Evolutionary conservation across 2,888 invertebrate genomes (phyloP).

Genomic region (Tachina grossa): DNA sequence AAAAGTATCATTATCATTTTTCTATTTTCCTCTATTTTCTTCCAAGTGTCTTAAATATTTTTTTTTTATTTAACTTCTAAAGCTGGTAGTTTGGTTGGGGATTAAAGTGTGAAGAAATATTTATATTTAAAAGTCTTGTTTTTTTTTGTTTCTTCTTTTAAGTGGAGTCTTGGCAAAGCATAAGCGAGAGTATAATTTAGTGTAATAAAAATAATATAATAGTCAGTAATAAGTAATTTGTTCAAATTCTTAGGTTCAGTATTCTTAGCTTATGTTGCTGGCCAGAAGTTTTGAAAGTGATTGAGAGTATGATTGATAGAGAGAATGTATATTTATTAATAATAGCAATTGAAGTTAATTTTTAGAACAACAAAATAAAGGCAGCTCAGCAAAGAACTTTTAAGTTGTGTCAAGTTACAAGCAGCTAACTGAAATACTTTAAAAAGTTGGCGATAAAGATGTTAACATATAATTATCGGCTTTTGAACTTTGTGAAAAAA

Average conservation of each 20-base stretch:
- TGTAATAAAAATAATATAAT: slow-evolving; percentile 44
- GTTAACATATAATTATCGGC: neutral
- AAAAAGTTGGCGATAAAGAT: neutral
- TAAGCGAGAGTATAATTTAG: slow-evolving; percentile 56
- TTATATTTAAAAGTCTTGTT: slow-evolving; percentile 12
- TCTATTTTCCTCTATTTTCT: slow-evolving; percentile 27
- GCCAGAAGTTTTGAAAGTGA: slow-evolving; percentile 43
- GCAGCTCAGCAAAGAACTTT: neutral
- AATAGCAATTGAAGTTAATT: slow-evolving; percentile 35
- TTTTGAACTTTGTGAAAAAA: neutral
- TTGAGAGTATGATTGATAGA: slow-evolving; percentile 40
- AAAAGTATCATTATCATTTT: slow-evolving; percentile 46
- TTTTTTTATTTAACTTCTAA: slow-evolving; percentile 22
- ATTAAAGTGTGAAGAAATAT: slow-evolving; percentile 57
- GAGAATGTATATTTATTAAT: slow-evolving; percentile 48
- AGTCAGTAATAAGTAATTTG: slow-evolving; percentile 34
- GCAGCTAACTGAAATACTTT: slow-evolving; percentile 17
- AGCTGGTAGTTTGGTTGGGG: slow-evolving; percentile 6
- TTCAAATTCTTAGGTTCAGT: slow-evolving; percentile 17
- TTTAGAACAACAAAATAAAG: neutral
- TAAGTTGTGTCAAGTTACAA: slow-evolving; percentile 5
- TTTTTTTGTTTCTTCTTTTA: neutral
- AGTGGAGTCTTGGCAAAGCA: neutral
- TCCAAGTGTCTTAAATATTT: neutral
- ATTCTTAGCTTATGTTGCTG: slow-evolving; percentile 27